phyloP scores from a whole-genome alignment of 1,140 invertebrate species.

The Ladona fulva region DNA sequence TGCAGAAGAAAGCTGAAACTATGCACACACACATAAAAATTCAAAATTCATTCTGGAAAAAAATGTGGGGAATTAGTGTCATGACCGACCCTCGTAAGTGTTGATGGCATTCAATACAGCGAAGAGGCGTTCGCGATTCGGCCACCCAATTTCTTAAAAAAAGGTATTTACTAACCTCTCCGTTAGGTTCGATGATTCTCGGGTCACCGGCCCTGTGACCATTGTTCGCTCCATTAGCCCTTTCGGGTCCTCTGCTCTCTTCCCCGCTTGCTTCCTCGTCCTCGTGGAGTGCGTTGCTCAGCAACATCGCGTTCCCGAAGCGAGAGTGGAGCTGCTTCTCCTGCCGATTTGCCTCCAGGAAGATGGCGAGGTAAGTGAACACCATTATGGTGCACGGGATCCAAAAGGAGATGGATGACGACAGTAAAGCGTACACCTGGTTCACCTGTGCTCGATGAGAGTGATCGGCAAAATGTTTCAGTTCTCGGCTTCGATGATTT shows the following conservation, averaged over 20 bases:
- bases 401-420: constrained; percentile 93
- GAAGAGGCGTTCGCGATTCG: too few species aligned
- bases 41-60: too few species aligned
- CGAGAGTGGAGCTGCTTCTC: constrained; percentile 73
- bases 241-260: too few species aligned
- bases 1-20: too few species aligned
- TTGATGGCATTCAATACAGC: too few species aligned
- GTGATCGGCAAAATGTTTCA: too few species aligned
- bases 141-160: too few species aligned
- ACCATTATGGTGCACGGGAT: constrained; percentile 91
- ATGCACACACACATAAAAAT: too few species aligned
- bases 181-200: background rate
- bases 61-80: too few species aligned
- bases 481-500: too few species aligned
- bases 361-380: constrained; percentile 88
- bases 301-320: background rate
- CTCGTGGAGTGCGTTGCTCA: background rate
- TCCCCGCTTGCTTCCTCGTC: background rate
- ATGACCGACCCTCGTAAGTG: too few species aligned
- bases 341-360: constrained; percentile 81
- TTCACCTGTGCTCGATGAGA: constrained; percentile 62
- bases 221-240: too few species aligned
- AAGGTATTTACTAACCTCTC: background rate
- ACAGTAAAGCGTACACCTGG: constrained; percentile 79
- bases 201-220: background rate